phyloP scores from a whole-genome alignment of 1,140 invertebrate species.

The Myzus persicae region DNA sequence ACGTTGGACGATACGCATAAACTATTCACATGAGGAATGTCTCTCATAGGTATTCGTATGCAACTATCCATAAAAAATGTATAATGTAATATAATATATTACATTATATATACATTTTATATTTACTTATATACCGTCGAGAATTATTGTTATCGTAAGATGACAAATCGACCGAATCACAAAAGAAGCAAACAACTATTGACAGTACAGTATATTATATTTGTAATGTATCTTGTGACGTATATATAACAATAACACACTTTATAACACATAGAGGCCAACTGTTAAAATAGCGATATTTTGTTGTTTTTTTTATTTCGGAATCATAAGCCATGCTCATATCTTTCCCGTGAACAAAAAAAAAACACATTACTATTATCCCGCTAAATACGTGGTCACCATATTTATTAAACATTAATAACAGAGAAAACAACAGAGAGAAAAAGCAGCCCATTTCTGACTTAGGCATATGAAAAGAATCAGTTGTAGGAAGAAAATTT shows the following conservation, averaged over 20 bases:
- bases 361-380: background rate
- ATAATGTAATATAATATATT: background rate
- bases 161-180: conserved; percentile 21
- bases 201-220: background rate
- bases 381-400: background rate
- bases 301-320: background rate
- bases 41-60: background rate
- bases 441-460: background rate
- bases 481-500: background rate
- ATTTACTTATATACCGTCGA: background rate
- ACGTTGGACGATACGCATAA: background rate
- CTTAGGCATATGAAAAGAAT: background rate
- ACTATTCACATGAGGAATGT: background rate
- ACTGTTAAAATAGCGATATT: background rate
- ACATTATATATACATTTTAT: background rate
- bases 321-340: background rate
- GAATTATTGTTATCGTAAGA: background rate
- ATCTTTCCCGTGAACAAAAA: background rate
- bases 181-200: conserved; percentile 19
- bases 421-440: background rate
- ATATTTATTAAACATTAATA: background rate
- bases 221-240: background rate
- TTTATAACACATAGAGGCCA: background rate
- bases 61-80: background rate
- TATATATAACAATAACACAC: background rate